Base-by-base conservation (phyloP, 2,113 vertebrate genomes). In the Grammomys dolichurus region DNA sequence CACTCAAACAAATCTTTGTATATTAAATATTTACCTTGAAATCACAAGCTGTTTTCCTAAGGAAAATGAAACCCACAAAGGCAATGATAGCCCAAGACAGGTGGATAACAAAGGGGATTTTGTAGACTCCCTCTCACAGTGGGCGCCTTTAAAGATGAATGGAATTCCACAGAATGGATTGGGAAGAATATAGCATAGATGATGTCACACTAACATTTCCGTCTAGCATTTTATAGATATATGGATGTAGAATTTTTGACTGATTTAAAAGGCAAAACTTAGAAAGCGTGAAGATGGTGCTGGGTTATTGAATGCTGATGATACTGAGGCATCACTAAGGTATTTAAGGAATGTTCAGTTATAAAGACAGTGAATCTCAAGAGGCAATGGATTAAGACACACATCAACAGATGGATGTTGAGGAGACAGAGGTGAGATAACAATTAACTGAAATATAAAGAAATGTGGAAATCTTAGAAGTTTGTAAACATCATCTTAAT, bases 381-480 rank as follows among this genome's bases (percentile, higher is more conserved):
- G 13, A n/a, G 12, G 63, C 51, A 87, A 13, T 73, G n/a, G 4
- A 56, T 89, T 86, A 76, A 85, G 31, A 63, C 4, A 1, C 20
- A 20, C 9, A 54, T 36, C 20, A 16, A 9, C n/a, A 80, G 36
- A 33, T 24, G 7, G 0, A 89, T 16, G 40, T 40, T 12, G 6
- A 87, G 7, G 2, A 65, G 46, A 73, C 28, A 56, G 36, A 81
- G 3, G 1, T 1, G n/a, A n/a, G 6, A 63, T 13, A 72, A 43
- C 4, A 73, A 84, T 80, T 48, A 67, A 58, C n/a, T 75, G 28
- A 86, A 70, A 31, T 65, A 76, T 70, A 76, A 86, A 56, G 4
- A 87, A 91, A 85, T 78, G 22, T 11, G 48, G 46, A 54, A 77
- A 77, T 89, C 28, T 94, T 93, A 60, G 46, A 78, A 51, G 22